Evolutionary conservation across 2,113 vertebrate species (phyloP), one percentile per base, ranked within the genome.

Genomic region (Azemiops feae): DNA sequence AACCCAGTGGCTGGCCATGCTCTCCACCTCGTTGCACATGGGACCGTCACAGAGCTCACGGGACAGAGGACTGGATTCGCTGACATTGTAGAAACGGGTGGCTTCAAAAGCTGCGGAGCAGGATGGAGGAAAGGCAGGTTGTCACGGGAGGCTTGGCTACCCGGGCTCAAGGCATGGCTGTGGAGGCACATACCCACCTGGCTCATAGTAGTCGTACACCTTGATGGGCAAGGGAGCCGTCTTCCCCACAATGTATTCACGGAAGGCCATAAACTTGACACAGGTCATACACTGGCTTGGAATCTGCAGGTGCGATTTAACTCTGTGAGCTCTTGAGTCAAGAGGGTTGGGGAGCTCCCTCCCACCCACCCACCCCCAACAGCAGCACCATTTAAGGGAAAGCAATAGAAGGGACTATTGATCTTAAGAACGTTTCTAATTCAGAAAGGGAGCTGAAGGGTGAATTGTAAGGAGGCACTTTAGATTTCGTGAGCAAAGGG

Each of bases 181-280:
- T 3, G 69, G 18, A 39, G 34, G 3, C 53, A 2, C 0, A 0
- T 81, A 94, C 97, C 0, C 96, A 99, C 99, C 98, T 97, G 98
- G 99, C 97, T 99, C 99, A 0, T 99, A 99, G 97, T 99, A 99
- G 96, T 99, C 99, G 0, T 99, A 99, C 91, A 99, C 98, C 85
- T 98, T 98, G 96, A 99, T 98, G 0, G 99, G 98, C 94, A 99
- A 98, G 3, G 99, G 98, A 1, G 99, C 98, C 0, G 98, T 99
- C 97, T 99, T 99, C 96, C 99, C 99, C 90, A 99, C 98, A 14
- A 99, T 98, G 92, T 98, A 98, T 95, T 99, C 98, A 88, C 99
- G 97, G 96, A 98, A 97, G 53, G 99, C 98, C 93, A 98, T 98
- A 93, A 99, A 99, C 94, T 97, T 97, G 30, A 99, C 98, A 94